Evolutionary conservation across 2,113 vertebrate species (phyloP).

Genomic region (Potamarius usumacintae): DNA sequence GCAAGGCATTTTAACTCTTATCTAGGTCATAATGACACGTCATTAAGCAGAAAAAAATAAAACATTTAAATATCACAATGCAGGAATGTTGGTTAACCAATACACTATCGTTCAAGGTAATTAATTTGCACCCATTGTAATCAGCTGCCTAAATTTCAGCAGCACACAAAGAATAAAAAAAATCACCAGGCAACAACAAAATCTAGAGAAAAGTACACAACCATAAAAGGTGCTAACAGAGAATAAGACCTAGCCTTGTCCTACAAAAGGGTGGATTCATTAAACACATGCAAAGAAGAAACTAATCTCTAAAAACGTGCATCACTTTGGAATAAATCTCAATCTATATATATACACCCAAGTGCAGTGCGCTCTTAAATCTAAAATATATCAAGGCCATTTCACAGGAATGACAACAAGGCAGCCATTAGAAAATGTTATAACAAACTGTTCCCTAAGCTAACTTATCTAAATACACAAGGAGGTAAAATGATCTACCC

Average conservation of each 20-base stretch:
- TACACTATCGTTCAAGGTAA: constrained; percentile 26
- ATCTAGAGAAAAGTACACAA: constrained; percentile 29
- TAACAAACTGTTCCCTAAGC: constrained; percentile 19
- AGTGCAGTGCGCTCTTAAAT: constrained; percentile 15
- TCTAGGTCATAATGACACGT: constrained; percentile 43
- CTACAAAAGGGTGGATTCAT: constrained; percentile 20
- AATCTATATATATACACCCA: not conserved
- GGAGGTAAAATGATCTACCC: constrained; percentile 30
- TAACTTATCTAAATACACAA: constrained; percentile 39
- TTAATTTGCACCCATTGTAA: constrained; percentile 31
- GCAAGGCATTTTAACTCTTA: constrained; percentile 42
- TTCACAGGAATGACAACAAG: constrained; percentile 4
- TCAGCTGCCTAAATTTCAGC: constrained; percentile 20
- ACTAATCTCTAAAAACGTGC: constrained; percentile 13
- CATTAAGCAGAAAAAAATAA: constrained; percentile 14
- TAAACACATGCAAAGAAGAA: constrained; percentile 17
- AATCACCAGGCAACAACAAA: constrained; percentile 32
- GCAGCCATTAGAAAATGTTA: constrained; percentile 17
- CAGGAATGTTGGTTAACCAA: constrained; percentile 31
- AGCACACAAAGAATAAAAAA: constrained; percentile 4
- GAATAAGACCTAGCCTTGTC: constrained; percentile 12
- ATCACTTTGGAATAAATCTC: constrained; percentile 28
- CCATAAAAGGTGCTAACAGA: constrained; percentile 47
- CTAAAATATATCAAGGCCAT: constrained; percentile 18
- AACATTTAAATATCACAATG: not conserved